phyloP scores from a whole-genome alignment of 2,113 vertebrate genomes.

The Aptenodytes patagonicus region DNA sequence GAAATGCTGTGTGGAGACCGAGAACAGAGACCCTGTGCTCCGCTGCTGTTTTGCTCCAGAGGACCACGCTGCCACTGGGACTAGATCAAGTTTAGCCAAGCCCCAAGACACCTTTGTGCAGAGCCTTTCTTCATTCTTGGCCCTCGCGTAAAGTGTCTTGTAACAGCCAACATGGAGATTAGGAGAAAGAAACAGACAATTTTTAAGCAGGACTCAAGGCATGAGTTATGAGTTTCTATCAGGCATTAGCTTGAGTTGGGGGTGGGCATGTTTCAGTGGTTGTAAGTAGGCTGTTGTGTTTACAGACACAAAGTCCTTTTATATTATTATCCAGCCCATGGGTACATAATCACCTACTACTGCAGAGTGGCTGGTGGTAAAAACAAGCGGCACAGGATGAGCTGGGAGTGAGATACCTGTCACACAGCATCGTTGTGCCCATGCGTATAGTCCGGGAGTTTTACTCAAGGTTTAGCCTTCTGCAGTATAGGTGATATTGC shows the following conservation, averaged over 20 bases:
- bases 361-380: background rate
- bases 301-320: background rate
- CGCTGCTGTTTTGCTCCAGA: background rate
- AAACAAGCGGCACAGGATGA: background rate
- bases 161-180: background rate
- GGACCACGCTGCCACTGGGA: accelerated
- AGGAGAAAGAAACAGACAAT: background rate
- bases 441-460: background rate
- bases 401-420: background rate
- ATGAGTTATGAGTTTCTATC: background rate
- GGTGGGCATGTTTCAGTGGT: background rate
- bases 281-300: background rate
- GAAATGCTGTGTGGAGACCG: background rate
- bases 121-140: background rate
- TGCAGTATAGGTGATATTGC: background rate
- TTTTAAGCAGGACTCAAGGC: background rate
- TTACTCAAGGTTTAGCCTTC: background rate
- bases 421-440: accelerated
- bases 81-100: background rate
- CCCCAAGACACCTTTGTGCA: background rate
- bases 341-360: background rate
- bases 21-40: background rate
- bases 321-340: background rate
- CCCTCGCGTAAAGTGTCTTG: background rate
- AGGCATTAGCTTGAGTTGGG: background rate